Base-by-base conservation (phyloP, 2,888 invertebrate genomes). In the Pogonocherus hispidulus region DNA sequence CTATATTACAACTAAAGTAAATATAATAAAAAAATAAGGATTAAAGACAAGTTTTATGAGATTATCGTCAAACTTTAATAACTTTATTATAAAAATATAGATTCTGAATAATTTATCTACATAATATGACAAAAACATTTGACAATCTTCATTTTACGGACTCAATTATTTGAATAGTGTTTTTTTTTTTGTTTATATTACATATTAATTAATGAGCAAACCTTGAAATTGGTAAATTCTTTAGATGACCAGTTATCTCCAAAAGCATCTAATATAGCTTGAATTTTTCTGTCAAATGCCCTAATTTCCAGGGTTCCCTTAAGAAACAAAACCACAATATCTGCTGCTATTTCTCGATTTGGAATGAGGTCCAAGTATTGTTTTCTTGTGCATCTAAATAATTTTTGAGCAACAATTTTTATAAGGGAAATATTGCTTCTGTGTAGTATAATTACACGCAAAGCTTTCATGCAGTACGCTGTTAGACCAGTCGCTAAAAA, bases 261-360 rank as follows among this genome's bases (percentile, higher is more conserved):
- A 49, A 78, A 72, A 8, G 71, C 68, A 54, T 78, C 76, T 51
- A 78, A 49, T 22, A 78, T 55, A 65, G 73, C 70, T 19, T 72
- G 71, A 46, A 73, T 67, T 46, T 76, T 74, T 23, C 70, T 64
- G 35, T 75, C 74, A 59, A 23, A 77, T 46, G 55, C 76, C 71
- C 16, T 67, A 56, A 35, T 75, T 66, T 41, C 75, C 44, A 44
- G 67, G 56, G 49, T 73, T 69, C 27, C 67, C 67, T 49, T 71
- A 55, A 23, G 69, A 66, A 44, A 70, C 23, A 47, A 14, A 14
- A 56, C 63, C 6, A 69, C 35, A 44, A 62, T 46, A 66, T 63
- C 62, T 18, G 57, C 49, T 2, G 70, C 65, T 41, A 69, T 55
- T 47, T 22, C 18, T 51, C 59, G 52, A 57, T 66, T 51, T 9